Evolutionary conservation across 2,888 invertebrate genomes (phyloP).

Genomic region (Stegana nigrithorax): DNA sequence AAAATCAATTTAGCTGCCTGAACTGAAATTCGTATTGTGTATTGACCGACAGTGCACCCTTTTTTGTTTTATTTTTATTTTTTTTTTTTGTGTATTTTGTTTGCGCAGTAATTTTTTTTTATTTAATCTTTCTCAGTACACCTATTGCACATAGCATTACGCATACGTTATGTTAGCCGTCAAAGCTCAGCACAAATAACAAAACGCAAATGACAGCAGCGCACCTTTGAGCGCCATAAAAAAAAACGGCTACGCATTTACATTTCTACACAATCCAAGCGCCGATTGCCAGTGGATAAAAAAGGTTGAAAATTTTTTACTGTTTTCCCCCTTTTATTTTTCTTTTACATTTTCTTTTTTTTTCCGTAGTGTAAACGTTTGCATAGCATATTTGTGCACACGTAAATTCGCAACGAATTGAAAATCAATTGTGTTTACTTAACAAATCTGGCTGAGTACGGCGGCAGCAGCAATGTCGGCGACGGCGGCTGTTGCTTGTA

Average conservation of each 20-base stretch:
- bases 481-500: background rate
- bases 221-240: background rate
- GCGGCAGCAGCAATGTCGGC: too few relatives aligned
- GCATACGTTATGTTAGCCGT: slow-evolving; percentile 8
- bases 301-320: too few relatives aligned
- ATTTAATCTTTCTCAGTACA: too few relatives aligned
- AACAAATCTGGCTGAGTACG: slow-evolving; percentile 6
- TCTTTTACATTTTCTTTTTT: background rate
- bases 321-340: too few relatives aligned
- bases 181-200: too few relatives aligned
- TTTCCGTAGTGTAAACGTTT: background rate
- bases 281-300: background rate
- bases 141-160: background rate
- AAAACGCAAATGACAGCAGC: too few relatives aligned
- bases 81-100: too few relatives aligned
- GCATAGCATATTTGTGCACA: too few relatives aligned
- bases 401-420: slow-evolving; percentile 23
- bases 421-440: slow-evolving; percentile 34
- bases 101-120: too few relatives aligned
- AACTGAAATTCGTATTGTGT: background rate
- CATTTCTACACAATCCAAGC: background rate
- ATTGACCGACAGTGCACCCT: background rate
- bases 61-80: too few relatives aligned
- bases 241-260: background rate
- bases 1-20: slow-evolving; percentile 41